Evolutionary conservation across 1,140 invertebrate genomes (phyloP).

Genomic region (Episyrphus balteatus): DNA sequence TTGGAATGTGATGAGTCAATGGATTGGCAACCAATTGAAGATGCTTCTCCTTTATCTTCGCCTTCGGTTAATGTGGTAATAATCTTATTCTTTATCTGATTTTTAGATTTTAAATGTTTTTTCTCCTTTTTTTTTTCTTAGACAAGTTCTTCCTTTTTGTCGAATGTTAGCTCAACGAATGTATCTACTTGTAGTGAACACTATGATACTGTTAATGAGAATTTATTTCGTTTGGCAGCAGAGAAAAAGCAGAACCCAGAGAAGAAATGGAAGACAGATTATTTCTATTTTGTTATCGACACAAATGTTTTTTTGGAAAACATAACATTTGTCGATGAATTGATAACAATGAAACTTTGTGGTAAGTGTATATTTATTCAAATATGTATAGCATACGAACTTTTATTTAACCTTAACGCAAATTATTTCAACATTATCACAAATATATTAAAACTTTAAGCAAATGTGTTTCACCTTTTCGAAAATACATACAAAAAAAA

Average conservation of each 20-base stretch:
- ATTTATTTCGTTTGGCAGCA: conserved; percentile 7
- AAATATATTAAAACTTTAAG: no score
- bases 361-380: conserved; percentile 6
- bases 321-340: conserved; percentile 15
- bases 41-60: not conserved
- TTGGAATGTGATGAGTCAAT: conserved; percentile 13
- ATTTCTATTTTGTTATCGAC: conserved; percentile 19
- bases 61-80: not conserved
- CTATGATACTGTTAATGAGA: conserved; percentile 8
- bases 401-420: no score
- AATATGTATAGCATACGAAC: no score
- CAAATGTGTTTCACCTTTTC: no score
- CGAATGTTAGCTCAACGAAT: not conserved
- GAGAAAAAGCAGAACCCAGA: conserved; percentile 1
- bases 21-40: conserved; percentile 13
- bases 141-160: no score
- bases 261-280: conserved; percentile 6
- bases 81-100: not conserved
- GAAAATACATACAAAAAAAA: no score
- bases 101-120: no score
- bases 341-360: conserved; percentile 10
- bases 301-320: conserved; percentile 20
- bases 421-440: no score
- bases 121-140: no score
- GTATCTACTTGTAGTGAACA: not conserved